Evolutionary conservation across 2,797 vertebrate species (phyloP), one percentile per base, ranked within the genome.

Genomic region (Centroberyx gerrardi): DNA sequence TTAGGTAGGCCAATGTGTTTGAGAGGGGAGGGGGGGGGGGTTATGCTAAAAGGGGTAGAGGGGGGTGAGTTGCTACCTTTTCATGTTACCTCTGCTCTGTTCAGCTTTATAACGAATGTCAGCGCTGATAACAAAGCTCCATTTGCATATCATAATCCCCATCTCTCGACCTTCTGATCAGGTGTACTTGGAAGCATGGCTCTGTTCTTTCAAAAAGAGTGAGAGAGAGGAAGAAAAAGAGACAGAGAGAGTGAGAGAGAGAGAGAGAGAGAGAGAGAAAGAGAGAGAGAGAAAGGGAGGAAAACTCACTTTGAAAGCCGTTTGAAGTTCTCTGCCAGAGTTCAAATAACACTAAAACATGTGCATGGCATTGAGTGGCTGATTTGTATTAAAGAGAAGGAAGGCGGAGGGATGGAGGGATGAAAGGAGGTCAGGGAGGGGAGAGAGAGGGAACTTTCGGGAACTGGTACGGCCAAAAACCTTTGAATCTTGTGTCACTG

Each of bases 141-240:
- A 94, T 94, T 93, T 94, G 87, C 92, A 95, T 94, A 91, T 94
- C 89, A 85, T 92, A 91, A 94, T 92, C 91, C 90, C 79, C 89
- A 89, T 93, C 91, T 92, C 88, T 83, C 84, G 72, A 87, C 87
- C 87, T 90, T 92, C 85, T 93, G 90, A 94, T 93, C 91, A 93
- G 93, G 88, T 93, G 89, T 84, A 77, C 87, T 89, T 87, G 81
- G 88, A 91, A 90, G 87, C 79, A 64, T 8, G 82, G 64, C 87
- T 88, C 88, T 90, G 89, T 87, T 90, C 88, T 92, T 83, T 84
- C 54, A 77, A 87, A 90, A 72, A 86, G 67, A 59, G 78, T 63
- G 53, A 68, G 65, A 63, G 81, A 58, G 28, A 54, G 40, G 15
- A 28, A 53, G 18, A 40, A 33, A 31, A 48, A 83, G 52, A 36